Base-by-base conservation (phyloP, 2,797 vertebrate genomes). In the Neoniphon sammara region DNA sequence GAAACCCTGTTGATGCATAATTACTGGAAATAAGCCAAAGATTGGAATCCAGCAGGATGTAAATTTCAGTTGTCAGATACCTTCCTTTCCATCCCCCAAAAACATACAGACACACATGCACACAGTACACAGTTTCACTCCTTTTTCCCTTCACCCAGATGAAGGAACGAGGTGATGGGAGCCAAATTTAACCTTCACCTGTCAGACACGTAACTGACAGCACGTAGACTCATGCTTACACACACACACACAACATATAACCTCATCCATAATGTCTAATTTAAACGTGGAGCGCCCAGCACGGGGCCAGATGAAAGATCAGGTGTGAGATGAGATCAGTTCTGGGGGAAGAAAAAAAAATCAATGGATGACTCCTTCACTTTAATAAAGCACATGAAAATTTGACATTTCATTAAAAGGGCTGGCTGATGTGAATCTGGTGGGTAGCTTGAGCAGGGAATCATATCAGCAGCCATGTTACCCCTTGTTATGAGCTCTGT, bases 321-420 rank as follows among this genome's bases (percentile, higher is more conserved):
- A 53, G 64, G 87, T 74, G 70, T 34, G 47, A 81, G 83, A 76
- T 73, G 21, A 85, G 81, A 88, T 89, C 80, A 86, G 27, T 23
- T 44, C 27, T 55, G 20, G 8, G 17, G 12, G 30, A 67, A 53
- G 53, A 47, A 53, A 68, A 6, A 69, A 44, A 78, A 89, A 92
- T 93, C 86, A 72, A 89, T 89, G 56, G 56, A 76, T 53, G 78
- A 81, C 62, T 83, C 67, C 80, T 88, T 70, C 70, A 84, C 75
- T 88, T 82, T 90, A 84, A 88, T 84, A 80, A 81, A 81, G 62
- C 67, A 63, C 68, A 79, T 70, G 68, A 68, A 83, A 77, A 85
- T 27, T 57, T 64, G 83, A 85, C 70, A 56, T 90, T 89, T 91
- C 66, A 86, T 90, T 85, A 84, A 55, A 81, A 63, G 30, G 36